These are phyloP conservation scores for Hemitrygon akajei DNA, from an alignment of 2,797 vertebrate species.

Conservation along the genomic window DNA sequence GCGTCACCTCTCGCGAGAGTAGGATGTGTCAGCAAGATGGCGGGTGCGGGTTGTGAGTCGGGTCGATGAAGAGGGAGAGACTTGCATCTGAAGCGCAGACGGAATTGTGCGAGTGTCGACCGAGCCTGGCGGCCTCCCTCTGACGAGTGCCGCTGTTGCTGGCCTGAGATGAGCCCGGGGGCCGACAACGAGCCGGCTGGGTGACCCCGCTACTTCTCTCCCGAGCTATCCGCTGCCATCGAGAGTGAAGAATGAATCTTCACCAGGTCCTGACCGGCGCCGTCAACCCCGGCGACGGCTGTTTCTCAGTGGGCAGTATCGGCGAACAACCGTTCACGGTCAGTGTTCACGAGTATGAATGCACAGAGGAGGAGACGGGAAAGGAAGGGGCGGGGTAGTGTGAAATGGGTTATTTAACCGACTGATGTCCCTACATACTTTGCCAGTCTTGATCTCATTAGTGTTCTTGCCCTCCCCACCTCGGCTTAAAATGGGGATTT, in stretches of 20 bases:
- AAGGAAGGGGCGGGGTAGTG: no score
- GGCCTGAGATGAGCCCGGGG: neutral
- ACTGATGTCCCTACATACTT: no score
- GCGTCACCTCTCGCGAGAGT: neutral
- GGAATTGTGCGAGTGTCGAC: neutral
- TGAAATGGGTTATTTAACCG: no score
- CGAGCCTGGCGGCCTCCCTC: neutral
- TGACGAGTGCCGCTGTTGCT: neutral
- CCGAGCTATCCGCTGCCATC: neutral
- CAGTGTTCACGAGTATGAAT: conserved; percentile 47
- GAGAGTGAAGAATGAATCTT: conserved; percentile 71
- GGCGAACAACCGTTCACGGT: conserved; percentile 85
- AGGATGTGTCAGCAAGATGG: conserved; percentile 9
- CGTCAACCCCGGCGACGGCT: conserved; percentile 91
- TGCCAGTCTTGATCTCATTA: no score
- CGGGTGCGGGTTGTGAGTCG: neutral
- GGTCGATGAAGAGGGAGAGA: neutral
- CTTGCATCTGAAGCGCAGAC: neutral
- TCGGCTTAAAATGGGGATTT: neutral
- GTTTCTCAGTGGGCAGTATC: conserved; percentile 84
- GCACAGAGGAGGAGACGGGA: no score
- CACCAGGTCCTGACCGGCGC: conserved; percentile 95
- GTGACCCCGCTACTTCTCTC: neutral
- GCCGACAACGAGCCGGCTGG: conserved; percentile 37
- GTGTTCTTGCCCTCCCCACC: no score